Percentiles rank a stretch among this genome's conserved stretches.
Evolutionary conservation across 1,140 invertebrate species (phyloP).

Genomic region (Diorhabda sublineata): DNA sequence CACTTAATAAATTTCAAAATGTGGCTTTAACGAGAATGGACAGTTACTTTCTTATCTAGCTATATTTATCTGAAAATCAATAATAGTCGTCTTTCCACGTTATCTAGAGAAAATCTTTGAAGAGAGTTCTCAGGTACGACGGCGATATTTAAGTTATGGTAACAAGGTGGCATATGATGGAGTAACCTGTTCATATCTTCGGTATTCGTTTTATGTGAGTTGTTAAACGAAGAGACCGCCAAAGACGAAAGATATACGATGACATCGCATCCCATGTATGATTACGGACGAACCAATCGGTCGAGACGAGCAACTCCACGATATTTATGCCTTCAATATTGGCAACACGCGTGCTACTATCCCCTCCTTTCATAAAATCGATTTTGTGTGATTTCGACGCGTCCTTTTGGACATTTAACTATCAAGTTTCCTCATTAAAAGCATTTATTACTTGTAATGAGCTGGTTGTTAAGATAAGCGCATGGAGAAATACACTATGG

Average conservation of each 20-base stretch:
- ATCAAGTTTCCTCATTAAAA: too few species aligned
- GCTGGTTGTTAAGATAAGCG: too few species aligned
- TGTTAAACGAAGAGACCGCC: constrained; percentile 34
- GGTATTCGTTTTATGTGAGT: constrained; percentile 28
- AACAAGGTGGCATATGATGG: constrained; percentile 20
- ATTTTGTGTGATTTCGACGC: background rate
- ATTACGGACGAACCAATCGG: constrained; percentile 27
- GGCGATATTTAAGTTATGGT: constrained; percentile 17
- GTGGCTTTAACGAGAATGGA: background rate
- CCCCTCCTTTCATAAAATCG: constrained; percentile 5
- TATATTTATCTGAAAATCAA: constrained; percentile 1
- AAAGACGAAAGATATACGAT: constrained; percentile 35
- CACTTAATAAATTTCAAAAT: background rate
- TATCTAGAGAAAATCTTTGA: background rate
- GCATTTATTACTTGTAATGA: too few species aligned
- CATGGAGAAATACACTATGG: too few species aligned
- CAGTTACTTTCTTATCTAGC: background rate
- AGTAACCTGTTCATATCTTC: constrained; percentile 17
- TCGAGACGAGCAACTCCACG: constrained; percentile 3
- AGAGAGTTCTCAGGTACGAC: constrained; percentile 6
- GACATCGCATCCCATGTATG: constrained; percentile 31
- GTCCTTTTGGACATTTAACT: constrained; percentile 7
- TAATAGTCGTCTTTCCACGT: background rate
- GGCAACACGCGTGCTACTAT: constrained; percentile 16
- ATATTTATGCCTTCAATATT: constrained; percentile 19